Evolutionary conservation across 2,113 vertebrate genomes (phyloP).

Genomic region (Ceratotherium simum): DNA sequence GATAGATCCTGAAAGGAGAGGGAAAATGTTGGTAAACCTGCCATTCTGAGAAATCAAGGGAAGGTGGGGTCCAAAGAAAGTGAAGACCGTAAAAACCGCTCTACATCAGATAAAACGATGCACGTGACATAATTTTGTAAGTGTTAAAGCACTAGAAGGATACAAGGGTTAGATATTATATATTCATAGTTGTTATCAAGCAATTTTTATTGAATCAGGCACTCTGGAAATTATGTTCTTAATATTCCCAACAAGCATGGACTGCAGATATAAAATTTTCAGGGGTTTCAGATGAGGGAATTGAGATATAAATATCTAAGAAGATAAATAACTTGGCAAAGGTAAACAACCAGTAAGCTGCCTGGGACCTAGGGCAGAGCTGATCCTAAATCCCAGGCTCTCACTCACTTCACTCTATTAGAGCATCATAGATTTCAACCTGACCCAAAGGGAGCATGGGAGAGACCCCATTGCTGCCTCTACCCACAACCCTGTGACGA

Average conservation of each 20-base stretch:
- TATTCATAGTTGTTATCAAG: neutral
- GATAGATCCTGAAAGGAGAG: neutral
- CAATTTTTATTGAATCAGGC: neutral
- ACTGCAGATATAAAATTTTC: neutral
- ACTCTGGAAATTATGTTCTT: neutral
- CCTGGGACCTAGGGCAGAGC: too few species aligned
- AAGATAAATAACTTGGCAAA: too few species aligned
- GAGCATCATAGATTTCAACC: accelerated
- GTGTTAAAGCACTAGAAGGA: neutral
- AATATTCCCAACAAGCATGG: accelerated
- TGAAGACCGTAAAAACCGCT: accelerated
- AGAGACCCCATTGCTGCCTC: neutral
- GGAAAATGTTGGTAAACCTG: accelerated
- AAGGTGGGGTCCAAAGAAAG: neutral
- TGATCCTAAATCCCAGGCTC: neutral
- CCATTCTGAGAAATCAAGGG: neutral
- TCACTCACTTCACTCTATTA: neutral
- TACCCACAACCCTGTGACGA: accelerated
- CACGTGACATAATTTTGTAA: neutral
- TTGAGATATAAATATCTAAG: accelerated
- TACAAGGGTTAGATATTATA: accelerated
- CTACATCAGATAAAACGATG: neutral
- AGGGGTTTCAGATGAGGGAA: neutral
- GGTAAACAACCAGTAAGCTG: too few species aligned
- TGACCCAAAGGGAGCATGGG: accelerated